Base-by-base conservation (phyloP, 2,113 vertebrate species). In the Procavia capensis region DNA sequence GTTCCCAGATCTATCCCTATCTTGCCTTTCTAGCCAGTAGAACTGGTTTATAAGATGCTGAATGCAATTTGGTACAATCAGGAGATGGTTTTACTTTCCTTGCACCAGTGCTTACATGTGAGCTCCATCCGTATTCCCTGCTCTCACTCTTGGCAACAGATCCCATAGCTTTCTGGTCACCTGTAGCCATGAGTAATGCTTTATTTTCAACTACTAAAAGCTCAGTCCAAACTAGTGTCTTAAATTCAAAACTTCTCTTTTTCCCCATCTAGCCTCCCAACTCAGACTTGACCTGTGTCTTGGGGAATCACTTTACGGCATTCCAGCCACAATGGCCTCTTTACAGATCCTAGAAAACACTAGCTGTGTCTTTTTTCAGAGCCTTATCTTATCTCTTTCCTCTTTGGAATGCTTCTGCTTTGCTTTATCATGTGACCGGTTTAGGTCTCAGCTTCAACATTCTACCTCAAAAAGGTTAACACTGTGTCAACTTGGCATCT, bases 201-300 rank as follows among this genome's bases (percentile, higher is more conserved):
- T 92, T 29, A 36, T 93, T 90, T 91, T 75, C 39, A 61, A 79
- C 45, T 63, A 16, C 59, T 68, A 68, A 82, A 96, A 93, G 72
- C 17, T 22, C 39, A 79, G 9, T 36, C 22, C n/a, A 90, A 82
- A 76, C 31, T n/a, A 43, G 72, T 36, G n/a, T 85, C 74, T 90
- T 61, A 43, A 61, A 11, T 72, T 90, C 43, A 76, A 50, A 92
- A 86, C 17, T 13, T 39, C n/a, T 45, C 16, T 70, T 45, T 89
- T 79, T 57, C 4, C 4, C 41, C 6, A 3, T 41, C 4, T 31
- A 45, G n/a, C 41, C 63, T 10, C 54, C 4, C 4, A 36, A 3
- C n/a, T 85, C 39, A 78, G 74, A 13, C 36, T 20, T 90, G 72
- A 34, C 61, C 64, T 76, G 24, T 47, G 27, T 17, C 39, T 82